Evolutionary conservation across 2,797 vertebrate species (phyloP).

Genomic region (Natrix natrix): DNA sequence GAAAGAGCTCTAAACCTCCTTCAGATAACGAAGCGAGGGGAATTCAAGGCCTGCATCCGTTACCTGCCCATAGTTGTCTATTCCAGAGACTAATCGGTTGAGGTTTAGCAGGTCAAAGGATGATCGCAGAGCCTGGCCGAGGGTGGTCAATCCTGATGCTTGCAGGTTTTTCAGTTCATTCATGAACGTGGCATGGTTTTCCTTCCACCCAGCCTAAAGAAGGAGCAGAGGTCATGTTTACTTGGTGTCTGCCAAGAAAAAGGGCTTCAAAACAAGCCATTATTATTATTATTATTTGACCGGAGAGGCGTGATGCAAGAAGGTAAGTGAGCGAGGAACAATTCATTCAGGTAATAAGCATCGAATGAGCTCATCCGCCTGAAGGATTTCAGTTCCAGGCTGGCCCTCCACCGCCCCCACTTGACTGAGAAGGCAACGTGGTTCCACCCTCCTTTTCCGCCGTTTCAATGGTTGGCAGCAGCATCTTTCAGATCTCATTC

Average conservation of each 20-base stretch:
- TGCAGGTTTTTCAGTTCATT: constrained; percentile 98
- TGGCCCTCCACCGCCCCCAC: neutral
- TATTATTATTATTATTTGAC: neutral
- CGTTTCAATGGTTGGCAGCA: neutral
- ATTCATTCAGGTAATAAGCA: neutral
- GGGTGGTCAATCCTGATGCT: constrained; percentile 90
- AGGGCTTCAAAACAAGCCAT: neutral
- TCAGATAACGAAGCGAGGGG: neutral
- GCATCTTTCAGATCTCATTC: neutral
- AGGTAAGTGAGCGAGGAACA: neutral
- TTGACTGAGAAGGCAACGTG: neutral
- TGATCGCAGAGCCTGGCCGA: constrained; percentile 93
- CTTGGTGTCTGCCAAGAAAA: neutral
- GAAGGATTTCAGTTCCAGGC: neutral
- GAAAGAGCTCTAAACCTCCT: neutral
- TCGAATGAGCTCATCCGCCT: neutral
- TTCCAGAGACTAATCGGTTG: constrained; percentile 97
- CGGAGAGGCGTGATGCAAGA: neutral
- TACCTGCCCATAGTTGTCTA: constrained; percentile 99
- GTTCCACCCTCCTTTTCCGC: neutral
- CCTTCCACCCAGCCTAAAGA: constrained; percentile 95
- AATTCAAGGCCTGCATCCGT: constrained; percentile 20
- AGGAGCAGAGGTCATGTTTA: neutral
- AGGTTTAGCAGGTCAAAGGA: constrained; percentile 98
- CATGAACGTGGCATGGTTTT: constrained; percentile 98